A percentile compares a stretch with the other conserved stretches of the same genome.
phyloP scores from a whole-genome alignment of 1,140 invertebrate species.

The Psix sp. region DNA sequence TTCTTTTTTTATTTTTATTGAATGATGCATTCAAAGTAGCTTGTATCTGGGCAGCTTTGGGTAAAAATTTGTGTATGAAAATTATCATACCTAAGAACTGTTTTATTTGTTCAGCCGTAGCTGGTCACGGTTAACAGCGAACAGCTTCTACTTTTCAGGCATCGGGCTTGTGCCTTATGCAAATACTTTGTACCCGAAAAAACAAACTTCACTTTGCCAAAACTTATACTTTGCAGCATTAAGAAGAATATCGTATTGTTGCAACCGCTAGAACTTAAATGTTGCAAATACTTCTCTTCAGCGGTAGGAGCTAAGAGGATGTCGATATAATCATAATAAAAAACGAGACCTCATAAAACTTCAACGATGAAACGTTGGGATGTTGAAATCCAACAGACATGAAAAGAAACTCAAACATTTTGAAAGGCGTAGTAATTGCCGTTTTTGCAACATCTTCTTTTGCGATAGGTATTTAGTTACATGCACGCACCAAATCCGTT shows the following conservation, averaged over 20 bases:
- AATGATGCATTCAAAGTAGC: slow-evolving; percentile 30
- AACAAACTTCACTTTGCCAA: slow-evolving; percentile 28
- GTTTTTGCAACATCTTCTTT: slow-evolving; percentile 66
- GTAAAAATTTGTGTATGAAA: no score
- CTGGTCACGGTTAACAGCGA: no score
- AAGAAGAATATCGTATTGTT: no score
- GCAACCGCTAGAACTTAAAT: no score
- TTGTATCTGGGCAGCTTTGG: no score
- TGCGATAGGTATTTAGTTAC: slow-evolving; percentile 71
- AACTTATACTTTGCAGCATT: no score
- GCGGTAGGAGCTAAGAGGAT: no score
- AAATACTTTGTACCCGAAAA: slow-evolving; percentile 64
- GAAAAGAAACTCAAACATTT: slow-evolving; percentile 52
- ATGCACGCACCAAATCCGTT: slow-evolving; percentile 74
- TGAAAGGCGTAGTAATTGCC: slow-evolving; percentile 66
- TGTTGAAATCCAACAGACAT: slow-evolving; percentile 66
- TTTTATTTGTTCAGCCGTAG: no score
- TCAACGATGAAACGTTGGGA: no score
- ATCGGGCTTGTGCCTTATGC: not conserved
- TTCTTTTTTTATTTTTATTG: not conserved
- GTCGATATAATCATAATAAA: slow-evolving; percentile 57
- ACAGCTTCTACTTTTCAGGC: no score
- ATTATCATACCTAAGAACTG: no score
- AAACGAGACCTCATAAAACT: not conserved
- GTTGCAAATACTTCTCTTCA: slow-evolving; percentile 49